A percentile compares a stretch with the other conserved stretches of the same genome.
Conservation (phyloP, 2,888 invertebrate genomes). For the Dasypogon diadema region DNA sequence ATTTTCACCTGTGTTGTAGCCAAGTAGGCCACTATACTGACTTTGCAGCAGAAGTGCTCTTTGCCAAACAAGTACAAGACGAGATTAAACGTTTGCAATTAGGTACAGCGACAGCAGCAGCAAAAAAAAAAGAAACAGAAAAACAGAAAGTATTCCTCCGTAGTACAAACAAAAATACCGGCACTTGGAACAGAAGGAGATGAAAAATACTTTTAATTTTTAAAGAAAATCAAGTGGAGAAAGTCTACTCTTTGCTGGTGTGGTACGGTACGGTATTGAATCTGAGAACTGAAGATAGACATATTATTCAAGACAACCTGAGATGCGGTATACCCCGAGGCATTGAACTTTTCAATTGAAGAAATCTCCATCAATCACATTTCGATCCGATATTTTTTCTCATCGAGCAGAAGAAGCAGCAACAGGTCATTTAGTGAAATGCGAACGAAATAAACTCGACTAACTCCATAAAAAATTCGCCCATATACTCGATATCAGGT, state of each 20-base stretch:
- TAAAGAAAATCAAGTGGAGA: background rate
- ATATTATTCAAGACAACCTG: background rate
- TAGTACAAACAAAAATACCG: background rate
- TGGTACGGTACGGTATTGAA: background rate
- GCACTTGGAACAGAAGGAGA: background rate
- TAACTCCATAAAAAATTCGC: background rate
- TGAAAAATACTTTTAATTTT: conserved; percentile 1
- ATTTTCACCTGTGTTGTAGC: conserved; percentile 36
- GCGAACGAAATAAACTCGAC: background rate
- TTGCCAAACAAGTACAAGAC: conserved; percentile 4
- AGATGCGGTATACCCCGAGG: background rate
- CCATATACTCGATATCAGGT: background rate
- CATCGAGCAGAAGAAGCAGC: background rate
- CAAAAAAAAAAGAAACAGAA: background rate
- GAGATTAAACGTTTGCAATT: conserved; percentile 32
- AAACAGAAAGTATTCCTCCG: background rate
- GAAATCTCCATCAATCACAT: conserved; percentile 40
- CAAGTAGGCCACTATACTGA: conserved; percentile 34
- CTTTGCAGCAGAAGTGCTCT: background rate
- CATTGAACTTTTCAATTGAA: conserved; percentile 37
- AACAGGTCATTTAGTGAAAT: background rate
- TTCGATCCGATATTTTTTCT: conserved; percentile 3
- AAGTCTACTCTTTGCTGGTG: too few species aligned
- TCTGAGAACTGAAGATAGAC: background rate
- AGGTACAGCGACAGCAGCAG: conserved; percentile 4